Evolutionary conservation across 2,888 invertebrate genomes (phyloP), one percentile per base, ranked within the genome.

Genomic region (Noctua janthe): DNA sequence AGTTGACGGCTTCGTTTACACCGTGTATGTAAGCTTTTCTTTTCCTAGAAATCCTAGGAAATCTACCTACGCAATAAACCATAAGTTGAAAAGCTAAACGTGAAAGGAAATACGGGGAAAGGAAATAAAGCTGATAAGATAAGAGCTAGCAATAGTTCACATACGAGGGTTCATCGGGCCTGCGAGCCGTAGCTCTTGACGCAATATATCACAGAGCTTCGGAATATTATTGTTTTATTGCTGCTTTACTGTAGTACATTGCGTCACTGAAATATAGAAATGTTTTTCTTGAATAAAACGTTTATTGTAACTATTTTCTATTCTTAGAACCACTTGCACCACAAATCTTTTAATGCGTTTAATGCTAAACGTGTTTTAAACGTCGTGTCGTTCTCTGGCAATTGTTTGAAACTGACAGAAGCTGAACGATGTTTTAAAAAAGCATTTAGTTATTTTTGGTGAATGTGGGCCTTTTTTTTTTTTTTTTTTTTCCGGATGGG

Each of bases 71-170:
- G 64, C 43, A 56, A 76, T 84, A 84, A 84, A 86, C 82, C 56
- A 78, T 78, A 83, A 83, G 64, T 64, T 73, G 59, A 72, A 74
- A 75, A 83, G 78, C 72, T 72, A 74, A 75, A 86, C 64, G 59
- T 56, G 54, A 59, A 78, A 66, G 87, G 74, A 82, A 76, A 84
- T 74, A 77, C 43, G 35, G 39, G 74, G 69, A 78, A 80, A 76
- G 80, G 86, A 87, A 88, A 89, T 76, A 82, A 71, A 64, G 10
- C 69, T 78, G 84, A 87, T 83, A 80, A 76, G 80, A 80, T 87
- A 81, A 88, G 81, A 72, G 49, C 70, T 66, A 82, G 71, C 81
- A 75, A 87, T 87, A 77, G 67, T 76, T 87, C 80, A 76, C 75
- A 79, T 69, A 71, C 71, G 39, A 79, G 75, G 64, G 77, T 70